Evolutionary conservation across 2,888 invertebrate species (phyloP), one percentile per base, ranked within the genome.

Genomic region (Drosophila anomalipes): DNA sequence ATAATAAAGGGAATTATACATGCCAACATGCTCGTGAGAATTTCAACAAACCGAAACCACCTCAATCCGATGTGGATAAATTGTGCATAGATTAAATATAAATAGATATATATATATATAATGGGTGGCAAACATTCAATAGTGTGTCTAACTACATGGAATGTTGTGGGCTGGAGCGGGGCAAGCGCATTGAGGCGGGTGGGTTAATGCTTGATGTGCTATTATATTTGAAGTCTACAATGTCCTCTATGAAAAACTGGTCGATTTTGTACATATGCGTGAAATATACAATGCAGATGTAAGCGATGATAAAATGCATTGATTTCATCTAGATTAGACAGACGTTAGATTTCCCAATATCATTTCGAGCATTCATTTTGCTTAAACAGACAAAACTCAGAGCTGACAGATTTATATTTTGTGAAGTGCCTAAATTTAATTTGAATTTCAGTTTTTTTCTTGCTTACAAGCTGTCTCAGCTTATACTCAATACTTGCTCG

Each of bases 1-100:
- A 19, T 30, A 26, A 59, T 1, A 41, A 47, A 32, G 37, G 28
- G 5, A 14, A 19, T n/a, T 52, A 3, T 26, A 33, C 78, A 73
- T 77, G 73, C 61, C 61, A 77, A 9, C 65, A 67, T 72, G 78
- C 76, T 62, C 41, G 57, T 62, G 61, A 71, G 66, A 33, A 54
- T 67, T 67, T n/a, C 30, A 53, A 41, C 57, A 54, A 52, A 37
- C 70, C 53, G 39, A 12, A 56, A 64, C 39, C 79, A 64, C 30
- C 61, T 56, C 30, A 22, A 22, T 49, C 63, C 73, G n/a, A 51
- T 67, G 56, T 51, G 44, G 22, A 61, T 44, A 32, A n/a, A 14
- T 58, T 62, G 57, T 70, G 65, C 63, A 68, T 26, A 33, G 47
- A 14, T 53, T 57, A 37, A 56, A 6, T 56, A 30, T 32, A 16